phyloP scores from a whole-genome alignment of 2,888 invertebrate species.

The Andrena haemorrhoa region DNA sequence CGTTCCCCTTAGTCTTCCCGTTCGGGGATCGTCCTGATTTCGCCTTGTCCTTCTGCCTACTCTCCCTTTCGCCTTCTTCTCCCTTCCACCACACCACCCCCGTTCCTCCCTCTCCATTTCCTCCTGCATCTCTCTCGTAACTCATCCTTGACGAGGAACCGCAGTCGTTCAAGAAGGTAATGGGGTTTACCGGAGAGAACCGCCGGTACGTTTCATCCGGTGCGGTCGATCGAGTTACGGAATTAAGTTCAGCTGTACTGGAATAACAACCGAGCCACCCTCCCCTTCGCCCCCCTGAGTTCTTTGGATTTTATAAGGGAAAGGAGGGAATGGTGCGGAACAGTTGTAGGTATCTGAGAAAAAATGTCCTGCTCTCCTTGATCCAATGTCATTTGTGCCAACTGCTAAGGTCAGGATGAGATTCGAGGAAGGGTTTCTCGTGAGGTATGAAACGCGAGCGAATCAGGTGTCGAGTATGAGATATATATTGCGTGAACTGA shows the following conservation, averaged over 20 bases:
- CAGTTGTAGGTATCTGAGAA: slow-evolving; percentile 33
- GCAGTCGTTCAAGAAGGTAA: slow-evolving; percentile 70
- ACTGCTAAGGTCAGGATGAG: slow-evolving; percentile 40
- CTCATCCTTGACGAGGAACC: slow-evolving; percentile 71
- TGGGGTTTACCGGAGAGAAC: slow-evolving; percentile 70
- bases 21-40: slow-evolving; percentile 17
- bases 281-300: slow-evolving; percentile 21
- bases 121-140: slow-evolving; percentile 62
- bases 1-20: slow-evolving; percentile 25
- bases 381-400: slow-evolving; percentile 51
- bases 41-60: slow-evolving; percentile 1
- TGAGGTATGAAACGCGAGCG: not conserved
- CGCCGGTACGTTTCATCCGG: slow-evolving; percentile 70
- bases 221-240: slow-evolving; percentile 73
- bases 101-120: not conserved
- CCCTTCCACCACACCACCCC: not conserved
- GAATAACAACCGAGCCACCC: slow-evolving; percentile 70
- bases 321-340: slow-evolving; percentile 30
- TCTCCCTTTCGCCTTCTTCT: slow-evolving; percentile 10
- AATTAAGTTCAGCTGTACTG: slow-evolving; percentile 74
- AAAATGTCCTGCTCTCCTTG: slow-evolving; percentile 44
- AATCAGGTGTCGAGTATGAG: not conserved
- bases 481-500: not conserved
- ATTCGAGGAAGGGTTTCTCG: slow-evolving; percentile 4
- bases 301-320: slow-evolving; percentile 31